Percentiles rank a stretch among this genome's conserved stretches.
phyloP scores from a whole-genome alignment of 2,797 vertebrate species.

The Sebastes jordani region DNA sequence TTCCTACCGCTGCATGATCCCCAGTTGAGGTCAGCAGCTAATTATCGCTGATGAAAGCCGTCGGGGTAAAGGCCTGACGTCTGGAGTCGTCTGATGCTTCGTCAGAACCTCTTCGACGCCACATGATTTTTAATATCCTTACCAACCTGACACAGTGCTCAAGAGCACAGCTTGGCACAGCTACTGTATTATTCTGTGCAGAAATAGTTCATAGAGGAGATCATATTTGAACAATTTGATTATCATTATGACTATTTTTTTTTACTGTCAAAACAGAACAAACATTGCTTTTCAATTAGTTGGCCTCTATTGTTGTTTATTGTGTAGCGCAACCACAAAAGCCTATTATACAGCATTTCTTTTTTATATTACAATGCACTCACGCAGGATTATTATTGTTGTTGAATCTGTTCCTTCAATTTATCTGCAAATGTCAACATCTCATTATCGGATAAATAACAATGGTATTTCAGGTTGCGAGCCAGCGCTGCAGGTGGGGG shows the following conservation, averaged over 20 bases:
- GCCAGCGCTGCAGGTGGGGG: slow-evolving; percentile 44
- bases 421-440: slow-evolving; percentile 74
- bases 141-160: background rate
- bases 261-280: background rate
- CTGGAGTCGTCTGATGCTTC: slow-evolving; percentile 9
- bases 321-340: background rate
- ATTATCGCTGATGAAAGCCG: slow-evolving; percentile 20
- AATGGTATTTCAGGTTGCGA: slow-evolving; percentile 54
- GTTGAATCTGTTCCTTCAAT: slow-evolving; percentile 56
- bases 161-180: background rate
- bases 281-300: slow-evolving; percentile 39
- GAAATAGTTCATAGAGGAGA: background rate
- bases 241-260: background rate
- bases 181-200: background rate
- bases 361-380: slow-evolving; percentile 32
- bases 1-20: background rate
- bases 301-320: slow-evolving; percentile 4
- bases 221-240: background rate
- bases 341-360: slow-evolving; percentile 5
- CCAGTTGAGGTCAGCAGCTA: slow-evolving; percentile 8
- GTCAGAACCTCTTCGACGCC: background rate
- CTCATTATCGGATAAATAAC: slow-evolving; percentile 71
- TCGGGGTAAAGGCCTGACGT: background rate
- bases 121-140: slow-evolving; percentile 21
- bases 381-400: slow-evolving; percentile 30